These are phyloP conservation scores for Catajapyx aquilonaris DNA, from an alignment of 1,140 invertebrate genomes.

Conservation along the genomic window DNA sequence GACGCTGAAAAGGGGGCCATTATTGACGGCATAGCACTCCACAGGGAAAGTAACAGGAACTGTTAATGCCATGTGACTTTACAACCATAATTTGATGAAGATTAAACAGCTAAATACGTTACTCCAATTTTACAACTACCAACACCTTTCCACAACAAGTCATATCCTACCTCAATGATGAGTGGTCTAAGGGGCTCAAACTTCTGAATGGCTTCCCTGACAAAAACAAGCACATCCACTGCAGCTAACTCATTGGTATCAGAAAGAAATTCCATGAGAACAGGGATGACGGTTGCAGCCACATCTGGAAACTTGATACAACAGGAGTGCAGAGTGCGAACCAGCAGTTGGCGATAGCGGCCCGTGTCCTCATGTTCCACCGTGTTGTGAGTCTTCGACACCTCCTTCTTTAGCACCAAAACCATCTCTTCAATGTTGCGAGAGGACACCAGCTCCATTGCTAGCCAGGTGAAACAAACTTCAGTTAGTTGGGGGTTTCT, in stretches of 20 bases:
- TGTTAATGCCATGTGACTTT: no score
- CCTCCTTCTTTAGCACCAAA: constrained; percentile 80
- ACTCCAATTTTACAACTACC: no score
- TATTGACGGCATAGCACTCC: no score
- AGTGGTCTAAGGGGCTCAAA: constrained; percentile 59
- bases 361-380: constrained; percentile 84
- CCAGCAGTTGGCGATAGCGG: constrained; percentile 86
- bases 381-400: constrained; percentile 71
- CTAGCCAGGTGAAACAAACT: constrained; percentile 19
- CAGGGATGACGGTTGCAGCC: constrained; percentile 76
- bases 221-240: constrained; percentile 81
- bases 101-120: neutral
- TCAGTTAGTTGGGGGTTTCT: no score
- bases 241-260: constrained; percentile 88
- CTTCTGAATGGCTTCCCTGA: constrained; percentile 83
- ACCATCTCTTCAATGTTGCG: constrained; percentile 95
- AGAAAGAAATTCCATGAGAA: constrained; percentile 87
- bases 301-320: constrained; percentile 98
- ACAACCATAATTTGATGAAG: no score
- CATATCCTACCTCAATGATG: constrained; percentile 51
- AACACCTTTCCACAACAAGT: no score
- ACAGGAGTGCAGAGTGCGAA: constrained; percentile 83
- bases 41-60: no score
- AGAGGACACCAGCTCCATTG: constrained; percentile 80
- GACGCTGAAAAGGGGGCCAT: constrained; percentile 24